Base-by-base conservation (phyloP, 2,888 invertebrate genomes). In the Petrolisthes manimaculis region DNA sequence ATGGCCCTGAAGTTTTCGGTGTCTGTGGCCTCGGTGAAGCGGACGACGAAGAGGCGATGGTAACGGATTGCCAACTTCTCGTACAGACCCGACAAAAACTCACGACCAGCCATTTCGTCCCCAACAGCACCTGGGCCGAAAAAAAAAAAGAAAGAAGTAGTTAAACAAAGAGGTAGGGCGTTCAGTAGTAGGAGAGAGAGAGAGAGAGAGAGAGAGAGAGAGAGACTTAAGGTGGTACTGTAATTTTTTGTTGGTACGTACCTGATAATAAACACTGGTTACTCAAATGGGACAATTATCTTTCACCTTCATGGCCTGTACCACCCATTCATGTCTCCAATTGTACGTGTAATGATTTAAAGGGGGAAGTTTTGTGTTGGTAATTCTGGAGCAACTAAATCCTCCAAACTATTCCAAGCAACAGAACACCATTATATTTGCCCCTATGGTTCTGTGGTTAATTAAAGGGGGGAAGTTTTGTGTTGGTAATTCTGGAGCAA, bases 1-100 rank as follows among this genome's bases (percentile, higher is more conserved):
- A 87, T 87, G 79, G 87, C 77, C n/a, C 24, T 87, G 87, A 87
- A 87, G 56, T 87, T 83, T 12, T 87, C 87, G 0, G 83, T 87
- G 69, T 87, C 83, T 78, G 87, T 87, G 51, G 87, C 87, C 71
- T 87, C 87, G 24, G 87, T 83, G 83, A 83, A 87, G 24, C 87
- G 82, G 37, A 55, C 78, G 37, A 87, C 69, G 56, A 83, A 83
- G 69, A 83, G 82, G n/a, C 78, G 61, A 8, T 78, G 37, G 51
- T 87, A 78, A 8, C 24, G 53, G 53, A 55, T 21, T 18, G 83
- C 78, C 55, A 83, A n/a, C 12, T 69, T 54, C 79, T 78, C 83
- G 71, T 87, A 87, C 78, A 87, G 71, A 9, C 69, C 51, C 5
- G 87, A 51, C 14, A 87, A 61, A 79, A 78, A 87, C 5, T 87